Conservation (phyloP, 2,888 invertebrate genomes). For the Luperina nickerlii region DNA sequence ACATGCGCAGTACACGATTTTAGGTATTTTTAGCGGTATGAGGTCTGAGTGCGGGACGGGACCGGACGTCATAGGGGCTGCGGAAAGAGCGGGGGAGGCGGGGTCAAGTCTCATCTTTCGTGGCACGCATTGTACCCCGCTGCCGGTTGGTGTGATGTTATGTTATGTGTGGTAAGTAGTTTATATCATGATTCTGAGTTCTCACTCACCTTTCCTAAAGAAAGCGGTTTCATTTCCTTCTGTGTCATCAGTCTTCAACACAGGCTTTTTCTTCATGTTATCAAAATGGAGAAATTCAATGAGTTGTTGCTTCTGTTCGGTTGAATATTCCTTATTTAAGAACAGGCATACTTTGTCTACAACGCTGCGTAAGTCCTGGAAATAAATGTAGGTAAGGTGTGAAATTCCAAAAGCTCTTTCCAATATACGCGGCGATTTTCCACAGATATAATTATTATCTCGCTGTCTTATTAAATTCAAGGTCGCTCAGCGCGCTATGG, state of each 20-base stretch:
- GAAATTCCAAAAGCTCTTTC: background rate
- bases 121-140: too few species aligned
- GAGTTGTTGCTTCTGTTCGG: constrained; percentile 84
- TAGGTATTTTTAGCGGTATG: too few species aligned
- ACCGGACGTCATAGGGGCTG: too few species aligned
- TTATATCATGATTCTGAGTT: background rate
- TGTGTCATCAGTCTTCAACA: constrained; percentile 41
- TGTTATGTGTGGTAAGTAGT: too few species aligned
- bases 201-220: constrained; percentile 79
- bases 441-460: too few species aligned
- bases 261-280: constrained; percentile 88
- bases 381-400: background rate
- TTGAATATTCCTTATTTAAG: constrained; percentile 81
- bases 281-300: constrained; percentile 88
- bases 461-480: background rate
- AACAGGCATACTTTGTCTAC: constrained; percentile 87
- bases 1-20: too few species aligned
- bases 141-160: too few species aligned
- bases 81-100: too few species aligned
- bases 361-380: constrained; percentile 83
- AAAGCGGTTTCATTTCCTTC: constrained; percentile 72
- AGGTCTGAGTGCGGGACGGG: too few species aligned
- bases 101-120: too few species aligned
- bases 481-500: too few species aligned
- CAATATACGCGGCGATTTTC: background rate